Percentiles rank a stretch among this genome's conserved stretches.
These are phyloP conservation scores for Porites divaricata DNA, from an alignment of 92 coral and sea anemone species.

Conservation along the genomic window DNA sequence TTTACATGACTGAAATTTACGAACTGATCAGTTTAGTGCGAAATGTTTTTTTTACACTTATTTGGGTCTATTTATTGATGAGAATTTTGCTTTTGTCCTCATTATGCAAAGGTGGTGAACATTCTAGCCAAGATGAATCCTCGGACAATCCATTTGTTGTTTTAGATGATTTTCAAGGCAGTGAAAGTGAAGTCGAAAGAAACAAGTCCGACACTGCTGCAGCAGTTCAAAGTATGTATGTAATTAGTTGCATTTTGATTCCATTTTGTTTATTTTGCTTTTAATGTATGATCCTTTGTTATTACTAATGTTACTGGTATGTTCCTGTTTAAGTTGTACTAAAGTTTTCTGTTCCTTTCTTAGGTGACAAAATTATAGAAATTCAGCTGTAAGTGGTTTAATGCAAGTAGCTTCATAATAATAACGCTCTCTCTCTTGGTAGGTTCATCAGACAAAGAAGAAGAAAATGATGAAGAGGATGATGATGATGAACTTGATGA, in stretches of 20 bases:
- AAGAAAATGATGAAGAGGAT: conserved; percentile 51
- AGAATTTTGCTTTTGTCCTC: background rate
- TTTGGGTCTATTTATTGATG: background rate
- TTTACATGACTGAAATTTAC: background rate
- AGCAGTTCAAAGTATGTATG: conserved; percentile 50
- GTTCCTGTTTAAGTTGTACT: background rate
- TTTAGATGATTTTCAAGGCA: conserved; percentile 55
- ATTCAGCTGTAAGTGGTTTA: background rate
- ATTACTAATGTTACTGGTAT: background rate
- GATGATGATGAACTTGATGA: conserved; percentile 92
- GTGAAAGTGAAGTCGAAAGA: conserved; percentile 36
- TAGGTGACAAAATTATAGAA: background rate
- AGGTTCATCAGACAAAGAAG: conserved; percentile 43
- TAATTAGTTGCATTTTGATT: background rate
- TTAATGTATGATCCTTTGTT: background rate
- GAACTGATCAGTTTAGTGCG: background rate
- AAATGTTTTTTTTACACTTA: background rate
- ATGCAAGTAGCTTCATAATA: background rate
- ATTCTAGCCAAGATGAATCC: conserved; percentile 14
- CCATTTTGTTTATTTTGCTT: background rate
- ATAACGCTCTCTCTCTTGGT: background rate
- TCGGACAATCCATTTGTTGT: conserved; percentile 34
- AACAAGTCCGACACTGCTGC: conserved; percentile 29
- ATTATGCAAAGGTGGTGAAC: background rate
- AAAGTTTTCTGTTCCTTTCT: background rate